Conservation (phyloP, 2,797 vertebrate species). For the Pantherophis alleghaniensis region DNA sequence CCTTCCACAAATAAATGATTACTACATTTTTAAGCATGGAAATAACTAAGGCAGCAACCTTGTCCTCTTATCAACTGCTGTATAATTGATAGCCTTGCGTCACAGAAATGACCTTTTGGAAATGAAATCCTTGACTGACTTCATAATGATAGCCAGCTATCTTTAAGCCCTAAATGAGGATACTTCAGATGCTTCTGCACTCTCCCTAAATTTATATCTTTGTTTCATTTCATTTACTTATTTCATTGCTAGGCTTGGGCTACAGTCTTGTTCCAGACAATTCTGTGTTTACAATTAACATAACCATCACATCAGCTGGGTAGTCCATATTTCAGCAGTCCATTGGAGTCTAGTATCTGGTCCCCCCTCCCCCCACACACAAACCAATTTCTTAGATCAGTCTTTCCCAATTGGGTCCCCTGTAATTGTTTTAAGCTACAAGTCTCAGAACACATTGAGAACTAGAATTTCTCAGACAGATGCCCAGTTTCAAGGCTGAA, state of each 20-base stretch:
- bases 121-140: conserved; percentile 3
- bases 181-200: conserved; percentile 20
- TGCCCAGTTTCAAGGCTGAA: background rate
- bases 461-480: background rate
- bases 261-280: background rate
- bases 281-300: background rate
- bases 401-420: background rate
- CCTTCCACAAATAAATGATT: conserved; percentile 27
- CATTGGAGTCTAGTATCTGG: background rate
- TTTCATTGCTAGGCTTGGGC: conserved; percentile 11
- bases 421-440: background rate
- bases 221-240: background rate
- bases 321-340: background rate
- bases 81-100: conserved; percentile 34
- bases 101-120: conserved; percentile 32
- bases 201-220: conserved; percentile 31
- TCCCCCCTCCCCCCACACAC: background rate
- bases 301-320: background rate
- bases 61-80: conserved; percentile 21
- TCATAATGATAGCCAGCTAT: conserved; percentile 18
- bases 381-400: background rate
- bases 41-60: background rate
- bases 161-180: conserved; percentile 29
- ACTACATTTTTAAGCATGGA: conserved; percentile 30
- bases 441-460: background rate